phyloP scores from a whole-genome alignment of 92 coral and sea anemone genomes.

The Anthopleura xanthogrammica region DNA sequence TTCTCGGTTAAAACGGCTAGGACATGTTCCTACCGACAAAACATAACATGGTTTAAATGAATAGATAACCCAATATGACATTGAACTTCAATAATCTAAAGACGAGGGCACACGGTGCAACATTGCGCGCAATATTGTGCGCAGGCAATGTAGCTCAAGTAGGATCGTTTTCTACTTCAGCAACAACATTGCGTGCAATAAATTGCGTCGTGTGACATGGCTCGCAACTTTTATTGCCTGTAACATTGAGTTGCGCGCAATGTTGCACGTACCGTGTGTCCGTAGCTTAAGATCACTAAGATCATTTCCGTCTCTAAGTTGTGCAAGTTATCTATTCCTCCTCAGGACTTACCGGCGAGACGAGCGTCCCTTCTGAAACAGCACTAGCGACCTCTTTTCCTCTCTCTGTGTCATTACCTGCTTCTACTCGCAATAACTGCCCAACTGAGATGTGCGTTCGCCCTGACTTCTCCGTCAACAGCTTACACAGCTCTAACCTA shows the following conservation, averaged over 20 bases:
- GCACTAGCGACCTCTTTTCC: constrained; percentile 47
- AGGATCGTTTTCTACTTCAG: no score
- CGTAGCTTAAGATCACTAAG: no score
- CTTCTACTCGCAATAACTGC: constrained; percentile 62
- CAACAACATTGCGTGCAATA: no score
- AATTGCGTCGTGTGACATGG: no score
- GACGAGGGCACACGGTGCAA: no score
- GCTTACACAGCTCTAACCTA: constrained; percentile 60
- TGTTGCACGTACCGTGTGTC: no score
- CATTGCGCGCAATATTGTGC: no score
- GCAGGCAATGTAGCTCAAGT: no score
- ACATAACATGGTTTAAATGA: not conserved
- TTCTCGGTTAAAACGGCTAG: constrained; percentile 62
- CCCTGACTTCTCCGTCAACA: constrained; percentile 63
- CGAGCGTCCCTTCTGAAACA: constrained; percentile 55
- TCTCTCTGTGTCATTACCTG: constrained; percentile 61
- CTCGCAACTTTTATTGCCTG: no score
- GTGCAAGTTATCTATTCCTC: no score
- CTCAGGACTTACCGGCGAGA: constrained; percentile 51
- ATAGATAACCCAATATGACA: not conserved
- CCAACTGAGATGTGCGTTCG: constrained; percentile 76
- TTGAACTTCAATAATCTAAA: no score
- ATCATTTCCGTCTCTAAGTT: not conserved
- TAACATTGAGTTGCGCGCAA: no score
- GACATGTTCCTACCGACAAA: constrained; percentile 48